These are phyloP conservation scores for Synaphobranchus kaupii DNA, from an alignment of 2,797 vertebrate species.

Conservation along the genomic window DNA sequence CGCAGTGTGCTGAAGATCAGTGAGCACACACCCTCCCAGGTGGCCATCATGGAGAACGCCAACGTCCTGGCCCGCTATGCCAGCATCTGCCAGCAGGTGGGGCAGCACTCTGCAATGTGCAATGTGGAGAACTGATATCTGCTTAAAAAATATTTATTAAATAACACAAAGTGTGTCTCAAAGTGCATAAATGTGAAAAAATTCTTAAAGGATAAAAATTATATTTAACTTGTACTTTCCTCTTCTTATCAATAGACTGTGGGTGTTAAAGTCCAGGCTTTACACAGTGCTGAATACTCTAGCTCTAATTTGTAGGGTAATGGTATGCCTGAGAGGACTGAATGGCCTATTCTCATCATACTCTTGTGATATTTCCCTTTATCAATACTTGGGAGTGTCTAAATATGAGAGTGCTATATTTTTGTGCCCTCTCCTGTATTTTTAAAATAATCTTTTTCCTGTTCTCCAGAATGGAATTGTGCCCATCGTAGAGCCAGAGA, in stretches of 20 bases:
- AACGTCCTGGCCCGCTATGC: constrained; percentile 96
- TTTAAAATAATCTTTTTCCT: constrained; percentile 4
- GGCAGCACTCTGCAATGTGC: not conserved
- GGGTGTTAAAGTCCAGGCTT: no score
- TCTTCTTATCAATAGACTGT: not conserved
- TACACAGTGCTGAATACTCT: not conserved
- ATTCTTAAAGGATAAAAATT: not conserved
- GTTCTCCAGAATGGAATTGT: constrained; percentile 89
- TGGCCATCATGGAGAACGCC: constrained; percentile 94
- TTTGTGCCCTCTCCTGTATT: not conserved
- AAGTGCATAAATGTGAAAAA: no score
- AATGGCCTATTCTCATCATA: not conserved
- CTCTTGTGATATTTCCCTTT: not conserved
- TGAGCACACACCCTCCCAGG: constrained; percentile 86
- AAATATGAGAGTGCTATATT: no score
- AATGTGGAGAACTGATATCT: not conserved
- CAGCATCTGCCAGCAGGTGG: constrained; percentile 98
- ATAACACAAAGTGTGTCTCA: not conserved
- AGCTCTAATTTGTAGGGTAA: not conserved
- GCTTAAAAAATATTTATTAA: not conserved
- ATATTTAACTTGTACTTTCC: not conserved
- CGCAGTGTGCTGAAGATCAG: constrained; percentile 93
- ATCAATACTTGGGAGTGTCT: not conserved
- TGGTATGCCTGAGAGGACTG: not conserved
- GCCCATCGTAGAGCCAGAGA: constrained; percentile 97